phyloP scores from a whole-genome alignment of 2,113 vertebrate species.

The Aramus guarauna region DNA sequence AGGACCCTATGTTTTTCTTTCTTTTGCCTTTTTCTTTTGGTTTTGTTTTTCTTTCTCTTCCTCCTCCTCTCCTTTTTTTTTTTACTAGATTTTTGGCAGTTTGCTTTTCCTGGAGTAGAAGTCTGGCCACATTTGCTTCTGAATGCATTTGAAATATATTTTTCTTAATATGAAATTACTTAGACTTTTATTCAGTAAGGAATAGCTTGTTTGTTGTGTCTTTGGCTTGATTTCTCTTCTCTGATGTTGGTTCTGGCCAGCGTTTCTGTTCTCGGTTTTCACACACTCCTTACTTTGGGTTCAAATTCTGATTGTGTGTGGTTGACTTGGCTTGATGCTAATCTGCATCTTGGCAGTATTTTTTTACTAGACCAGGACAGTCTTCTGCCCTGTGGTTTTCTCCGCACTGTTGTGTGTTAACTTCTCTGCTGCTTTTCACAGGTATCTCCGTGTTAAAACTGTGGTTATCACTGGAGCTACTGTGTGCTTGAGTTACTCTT shows the following conservation, averaged over 20 bases:
- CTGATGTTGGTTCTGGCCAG: neutral
- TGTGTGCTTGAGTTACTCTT: neutral
- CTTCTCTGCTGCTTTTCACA: neutral
- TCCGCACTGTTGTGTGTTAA: fast-evolving
- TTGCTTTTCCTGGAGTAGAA: neutral
- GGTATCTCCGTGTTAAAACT: neutral
- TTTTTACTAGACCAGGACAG: neutral
- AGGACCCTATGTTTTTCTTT: neutral
- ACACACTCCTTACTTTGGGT: neutral
- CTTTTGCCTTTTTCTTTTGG: neutral
- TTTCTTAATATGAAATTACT: neutral
- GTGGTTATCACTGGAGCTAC: neutral
- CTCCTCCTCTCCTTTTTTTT: neutral
- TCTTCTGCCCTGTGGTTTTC: neutral
- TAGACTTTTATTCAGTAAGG: neutral
- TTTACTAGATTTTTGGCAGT: neutral
- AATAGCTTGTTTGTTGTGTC: neutral
- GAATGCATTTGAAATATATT: neutral
- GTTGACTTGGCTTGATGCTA: neutral
- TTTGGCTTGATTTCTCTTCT: neutral
- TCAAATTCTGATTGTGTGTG: neutral
- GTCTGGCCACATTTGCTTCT: neutral
- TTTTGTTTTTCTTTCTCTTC: neutral
- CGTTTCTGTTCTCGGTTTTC: neutral
- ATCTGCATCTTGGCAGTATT: neutral